Conservation (phyloP, 2,113 vertebrate genomes). For the Phalacrocorax pelagicus region DNA sequence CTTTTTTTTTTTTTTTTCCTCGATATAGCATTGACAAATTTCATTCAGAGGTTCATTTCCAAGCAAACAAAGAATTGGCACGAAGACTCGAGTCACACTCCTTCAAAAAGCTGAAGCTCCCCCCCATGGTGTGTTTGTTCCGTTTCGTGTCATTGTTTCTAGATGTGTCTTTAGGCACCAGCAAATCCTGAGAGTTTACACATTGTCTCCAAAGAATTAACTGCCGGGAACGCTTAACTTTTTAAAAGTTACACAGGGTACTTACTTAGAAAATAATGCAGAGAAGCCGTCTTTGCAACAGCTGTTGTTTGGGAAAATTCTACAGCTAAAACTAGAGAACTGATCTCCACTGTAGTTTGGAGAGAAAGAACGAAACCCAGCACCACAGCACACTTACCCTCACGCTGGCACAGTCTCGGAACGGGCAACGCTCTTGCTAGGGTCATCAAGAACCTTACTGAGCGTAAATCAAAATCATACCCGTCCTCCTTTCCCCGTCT, state of each 20-base stretch:
- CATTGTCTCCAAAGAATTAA: background rate
- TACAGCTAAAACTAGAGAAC: background rate
- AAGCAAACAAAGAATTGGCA: conserved; percentile 38
- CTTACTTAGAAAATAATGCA: background rate
- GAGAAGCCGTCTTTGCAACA: background rate
- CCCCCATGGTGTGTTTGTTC: background rate
- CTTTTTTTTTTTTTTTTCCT: background rate
- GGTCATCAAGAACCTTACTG: background rate
- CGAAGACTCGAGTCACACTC: background rate
- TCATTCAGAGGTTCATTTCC: conserved; percentile 7
- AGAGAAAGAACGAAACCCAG: background rate
- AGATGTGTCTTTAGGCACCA: background rate
- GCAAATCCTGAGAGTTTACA: background rate
- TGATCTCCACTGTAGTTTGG: background rate
- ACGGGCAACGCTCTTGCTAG: background rate
- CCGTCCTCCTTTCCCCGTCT: background rate
- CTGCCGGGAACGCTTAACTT: background rate
- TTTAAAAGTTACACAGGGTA: background rate
- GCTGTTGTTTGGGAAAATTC: background rate
- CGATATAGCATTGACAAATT: background rate
- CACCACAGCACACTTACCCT: background rate
- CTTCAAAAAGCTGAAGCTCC: background rate
- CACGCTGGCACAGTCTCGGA: background rate
- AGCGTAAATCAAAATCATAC: background rate
- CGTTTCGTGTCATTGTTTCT: conserved; percentile 17